These are phyloP conservation scores for Pontoporia blainvillei DNA, from an alignment of 2,113 vertebrate species.

Conservation along the genomic window DNA sequence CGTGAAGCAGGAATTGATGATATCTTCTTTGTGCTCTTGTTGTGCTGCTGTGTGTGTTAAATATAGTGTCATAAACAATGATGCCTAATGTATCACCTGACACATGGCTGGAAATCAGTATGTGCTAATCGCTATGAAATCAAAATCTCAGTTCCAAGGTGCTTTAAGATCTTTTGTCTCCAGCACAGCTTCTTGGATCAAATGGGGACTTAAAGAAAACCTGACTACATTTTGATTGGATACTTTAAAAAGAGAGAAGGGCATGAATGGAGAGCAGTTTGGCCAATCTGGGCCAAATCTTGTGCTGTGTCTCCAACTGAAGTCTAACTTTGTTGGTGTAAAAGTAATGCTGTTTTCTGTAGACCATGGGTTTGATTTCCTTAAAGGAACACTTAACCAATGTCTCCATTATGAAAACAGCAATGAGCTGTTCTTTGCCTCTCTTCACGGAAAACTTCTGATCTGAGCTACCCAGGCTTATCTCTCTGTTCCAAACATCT, in stretches of 20 bases:
- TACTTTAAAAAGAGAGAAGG: background rate
- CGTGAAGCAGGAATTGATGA: accelerated
- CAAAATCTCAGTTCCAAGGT: background rate
- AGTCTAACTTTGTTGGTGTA: background rate
- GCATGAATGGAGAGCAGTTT: background rate
- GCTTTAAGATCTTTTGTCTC: background rate
- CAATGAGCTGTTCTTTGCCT: background rate
- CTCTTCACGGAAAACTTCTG: background rate
- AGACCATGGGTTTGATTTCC: background rate
- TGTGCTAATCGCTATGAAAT: background rate
- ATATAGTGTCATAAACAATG: background rate
- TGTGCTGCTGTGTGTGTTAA: background rate
- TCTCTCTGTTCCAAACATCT: background rate
- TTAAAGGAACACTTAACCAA: background rate
- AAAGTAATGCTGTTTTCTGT: background rate
- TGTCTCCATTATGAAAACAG: background rate
- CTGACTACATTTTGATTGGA: background rate
- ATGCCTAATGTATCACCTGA: background rate
- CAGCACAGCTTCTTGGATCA: background rate
- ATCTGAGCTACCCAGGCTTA: background rate
- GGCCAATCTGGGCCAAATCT: background rate
- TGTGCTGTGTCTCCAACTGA: background rate
- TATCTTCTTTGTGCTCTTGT: background rate
- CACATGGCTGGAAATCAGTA: background rate
- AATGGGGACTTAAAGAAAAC: background rate